Conservation (phyloP, 2,113 vertebrate species). For the Podarcis raffonei region DNA sequence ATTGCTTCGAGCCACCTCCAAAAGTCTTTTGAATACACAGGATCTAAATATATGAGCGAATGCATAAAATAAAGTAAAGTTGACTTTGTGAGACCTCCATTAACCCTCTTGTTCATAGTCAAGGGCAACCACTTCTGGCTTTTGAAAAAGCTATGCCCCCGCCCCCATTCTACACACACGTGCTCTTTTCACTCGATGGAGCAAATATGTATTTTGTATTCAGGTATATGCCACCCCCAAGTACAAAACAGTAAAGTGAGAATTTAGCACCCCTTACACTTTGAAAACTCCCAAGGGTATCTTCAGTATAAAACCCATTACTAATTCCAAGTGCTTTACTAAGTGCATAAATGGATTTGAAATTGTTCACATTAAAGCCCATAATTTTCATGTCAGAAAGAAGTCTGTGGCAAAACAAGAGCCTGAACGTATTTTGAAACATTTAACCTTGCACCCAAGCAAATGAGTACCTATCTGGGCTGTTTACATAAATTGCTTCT, state of each 20-base stretch:
- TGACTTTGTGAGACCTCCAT: neutral
- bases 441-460: slow-evolving; percentile 2
- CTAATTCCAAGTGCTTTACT: slow-evolving; percentile 3
- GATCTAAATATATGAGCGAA: neutral
- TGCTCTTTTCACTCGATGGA: neutral
- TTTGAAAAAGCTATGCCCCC: neutral
- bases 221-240: neutral
- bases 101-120: neutral
- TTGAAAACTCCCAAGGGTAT: neutral
- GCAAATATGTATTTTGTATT: neutral
- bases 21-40: neutral
- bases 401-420: slow-evolving; percentile 12
- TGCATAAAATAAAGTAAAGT: neutral
- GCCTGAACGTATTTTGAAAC: slow-evolving; percentile 15
- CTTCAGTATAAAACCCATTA: neutral
- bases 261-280: neutral
- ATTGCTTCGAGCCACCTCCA: neutral
- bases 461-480: neutral
- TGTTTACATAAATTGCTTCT: neutral
- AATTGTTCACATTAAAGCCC: slow-evolving; percentile 5
- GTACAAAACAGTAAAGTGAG: neutral
- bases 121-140: neutral
- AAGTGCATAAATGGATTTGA: slow-evolving; percentile 18
- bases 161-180: neutral
- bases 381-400: slow-evolving; percentile 1